phyloP scores from a whole-genome alignment of 2,113 vertebrate species.

The Ctenodactylus gundi region DNA sequence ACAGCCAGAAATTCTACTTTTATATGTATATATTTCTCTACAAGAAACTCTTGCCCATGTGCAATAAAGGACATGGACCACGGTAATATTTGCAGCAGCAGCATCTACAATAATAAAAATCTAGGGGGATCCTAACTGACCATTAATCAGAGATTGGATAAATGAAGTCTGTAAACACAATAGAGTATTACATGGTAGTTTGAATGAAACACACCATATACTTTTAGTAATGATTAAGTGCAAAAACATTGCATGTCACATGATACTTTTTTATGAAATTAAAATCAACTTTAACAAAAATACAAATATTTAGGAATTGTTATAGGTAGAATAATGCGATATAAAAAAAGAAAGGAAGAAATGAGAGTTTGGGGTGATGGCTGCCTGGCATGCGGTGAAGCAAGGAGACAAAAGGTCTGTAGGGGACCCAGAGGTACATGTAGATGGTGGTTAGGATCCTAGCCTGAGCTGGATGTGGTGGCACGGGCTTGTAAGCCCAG shows the following conservation, averaged over 20 bases:
- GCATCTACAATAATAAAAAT: conserved; percentile 12
- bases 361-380: background rate
- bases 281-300: conserved; percentile 18
- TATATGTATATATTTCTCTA: background rate
- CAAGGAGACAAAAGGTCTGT: background rate
- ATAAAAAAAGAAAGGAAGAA: conserved; percentile 13
- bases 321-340: background rate
- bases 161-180: background rate
- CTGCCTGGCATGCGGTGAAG: background rate
- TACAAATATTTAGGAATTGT: background rate
- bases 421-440: background rate
- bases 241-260: background rate
- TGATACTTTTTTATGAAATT: background rate
- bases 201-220: background rate
- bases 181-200: background rate
- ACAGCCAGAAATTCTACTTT: background rate
- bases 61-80: background rate
- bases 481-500: background rate
- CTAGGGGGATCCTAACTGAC: background rate
- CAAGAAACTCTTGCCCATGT: background rate
- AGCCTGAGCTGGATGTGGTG: background rate
- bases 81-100: background rate
- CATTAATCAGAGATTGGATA: background rate
- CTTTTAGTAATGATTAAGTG: background rate
- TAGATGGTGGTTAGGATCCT: background rate